Evolutionary conservation across 2,888 invertebrate genomes (phyloP).

Genomic region (Chrysopilus asiliformis): DNA sequence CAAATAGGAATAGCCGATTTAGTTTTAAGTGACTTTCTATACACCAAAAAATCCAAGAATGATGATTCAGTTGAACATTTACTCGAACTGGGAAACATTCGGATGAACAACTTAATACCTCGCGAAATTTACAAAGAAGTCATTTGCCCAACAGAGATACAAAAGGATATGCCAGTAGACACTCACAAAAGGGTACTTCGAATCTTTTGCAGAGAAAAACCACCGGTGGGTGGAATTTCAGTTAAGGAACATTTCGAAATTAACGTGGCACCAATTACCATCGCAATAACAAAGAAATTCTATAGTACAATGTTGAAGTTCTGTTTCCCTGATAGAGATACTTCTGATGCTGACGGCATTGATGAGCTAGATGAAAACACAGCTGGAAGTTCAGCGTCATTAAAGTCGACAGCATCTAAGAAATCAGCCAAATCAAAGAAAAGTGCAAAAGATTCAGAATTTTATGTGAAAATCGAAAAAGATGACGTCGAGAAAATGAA

Average conservation of each 20-base stretch:
- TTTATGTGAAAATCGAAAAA: conserved; percentile 76
- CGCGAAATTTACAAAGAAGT: conserved; percentile 90
- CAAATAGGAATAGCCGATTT: conserved; percentile 96
- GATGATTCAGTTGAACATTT: conserved; percentile 97
- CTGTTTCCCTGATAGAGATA: conserved; percentile 90
- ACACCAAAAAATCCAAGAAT: conserved; percentile 90
- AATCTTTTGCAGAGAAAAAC: conserved; percentile 89
- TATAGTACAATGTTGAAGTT: conserved; percentile 95
- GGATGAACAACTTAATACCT: conserved; percentile 88
- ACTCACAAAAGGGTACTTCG: conserved; percentile 75
- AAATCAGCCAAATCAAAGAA: conserved; percentile 37
- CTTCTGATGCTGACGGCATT: conserved; percentile 53
- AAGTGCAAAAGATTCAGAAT: conserved; percentile 67
- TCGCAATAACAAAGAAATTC: conserved; percentile 88
- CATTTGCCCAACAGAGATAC: conserved; percentile 61
- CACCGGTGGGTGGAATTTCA: conserved; percentile 96
- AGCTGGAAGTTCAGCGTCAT: conserved; percentile 37
- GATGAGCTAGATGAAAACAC: conserved; percentile 45
- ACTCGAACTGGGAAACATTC: conserved; percentile 87
- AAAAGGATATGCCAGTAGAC: conserved; percentile 79
- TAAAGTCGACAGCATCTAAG: conserved; percentile 37
- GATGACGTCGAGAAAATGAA: conserved; percentile 84
- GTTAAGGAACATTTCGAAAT: conserved; percentile 99
- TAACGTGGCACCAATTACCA: conserved; percentile 87
- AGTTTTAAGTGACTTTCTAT: conserved; percentile 89